Base-by-base conservation (phyloP, 2,797 vertebrate species). In the Pitangus sulphuratus region DNA sequence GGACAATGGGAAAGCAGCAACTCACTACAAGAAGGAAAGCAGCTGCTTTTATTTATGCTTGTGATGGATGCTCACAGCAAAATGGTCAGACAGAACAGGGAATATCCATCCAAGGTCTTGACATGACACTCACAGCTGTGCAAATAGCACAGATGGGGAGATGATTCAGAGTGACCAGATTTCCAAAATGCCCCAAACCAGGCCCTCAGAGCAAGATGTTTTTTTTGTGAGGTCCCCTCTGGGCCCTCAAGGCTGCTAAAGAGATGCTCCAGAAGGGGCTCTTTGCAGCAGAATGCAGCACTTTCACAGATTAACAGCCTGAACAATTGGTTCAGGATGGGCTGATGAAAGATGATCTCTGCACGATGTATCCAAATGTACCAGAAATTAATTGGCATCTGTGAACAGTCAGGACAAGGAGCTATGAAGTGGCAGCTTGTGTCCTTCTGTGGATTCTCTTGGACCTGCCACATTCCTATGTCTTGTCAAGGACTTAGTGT, bases 71-170 rank as follows among this genome's bases (percentile, higher is more conserved):
- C 86, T 94, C 87, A 57, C 80, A 84, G 89, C 89, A 87, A 93
- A 95, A 87, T 53, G 87, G 87, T 92, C 93, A 93, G 95, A 93
- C 93, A 96, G 87, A 88, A 90, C 54, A 94, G 42, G 68, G 87
- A 81, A 37, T 64, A 84, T 88, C 90, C 75, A 76, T 96, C 89
- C 94, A 95, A 95, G 95, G 96, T 93, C 96, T 95, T 94, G 94
- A 94, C 96, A 94, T 78, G 90, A 95, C 58, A 74, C 85, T 94
- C 90, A 53, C 94, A 95, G 95, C 96, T 97, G 95, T 93, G 90
- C 93, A 91, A 97, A 95, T 40, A 95, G 87, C 83, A 69, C 90
- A 95, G 90, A 95, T 94, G 87, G 82, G 72, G 85, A 95, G 89
- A 91, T 94, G 91, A 97, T 95, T 96, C 86, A 91, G 65, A 96